phyloP scores from a whole-genome alignment of 2,888 invertebrate species.

The Cyclophora albipunctata region DNA sequence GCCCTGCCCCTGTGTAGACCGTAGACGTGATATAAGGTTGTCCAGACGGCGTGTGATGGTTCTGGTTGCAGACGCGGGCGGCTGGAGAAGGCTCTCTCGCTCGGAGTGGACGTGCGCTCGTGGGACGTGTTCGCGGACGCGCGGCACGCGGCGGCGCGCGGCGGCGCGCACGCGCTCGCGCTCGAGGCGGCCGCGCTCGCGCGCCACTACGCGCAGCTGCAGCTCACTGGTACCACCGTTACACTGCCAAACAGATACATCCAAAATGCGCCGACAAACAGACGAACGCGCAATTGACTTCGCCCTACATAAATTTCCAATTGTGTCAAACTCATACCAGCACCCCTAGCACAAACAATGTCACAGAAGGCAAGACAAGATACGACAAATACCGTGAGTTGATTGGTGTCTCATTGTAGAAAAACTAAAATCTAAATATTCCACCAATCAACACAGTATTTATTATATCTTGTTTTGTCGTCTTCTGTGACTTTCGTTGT shows the following conservation, averaged over 20 bases:
- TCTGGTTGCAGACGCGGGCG: slow-evolving; percentile 74
- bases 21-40: no score
- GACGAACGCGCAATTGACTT: no score
- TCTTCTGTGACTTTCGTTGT: no score
- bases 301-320: no score
- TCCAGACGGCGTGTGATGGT: no score
- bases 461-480: no score
- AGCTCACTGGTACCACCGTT: slow-evolving; percentile 9
- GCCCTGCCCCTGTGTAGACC: no score
- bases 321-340: no score
- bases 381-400: no score
- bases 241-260: neutral
- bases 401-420: no score
- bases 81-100: slow-evolving; percentile 87
- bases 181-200: slow-evolving; percentile 83
- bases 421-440: neutral
- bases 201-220: slow-evolving; percentile 33
- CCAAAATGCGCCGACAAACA: neutral
- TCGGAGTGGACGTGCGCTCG: slow-evolving; percentile 89
- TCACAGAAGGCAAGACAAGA: no score
- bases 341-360: no score
- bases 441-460: neutral
- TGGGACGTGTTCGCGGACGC: slow-evolving; percentile 92
- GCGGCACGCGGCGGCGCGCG: slow-evolving; percentile 79
- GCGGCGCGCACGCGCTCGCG: slow-evolving; percentile 78